Percentiles rank a stretch among this genome's conserved stretches.
Conservation (phyloP, 2,888 invertebrate species). For the Ctena decussata region DNA sequence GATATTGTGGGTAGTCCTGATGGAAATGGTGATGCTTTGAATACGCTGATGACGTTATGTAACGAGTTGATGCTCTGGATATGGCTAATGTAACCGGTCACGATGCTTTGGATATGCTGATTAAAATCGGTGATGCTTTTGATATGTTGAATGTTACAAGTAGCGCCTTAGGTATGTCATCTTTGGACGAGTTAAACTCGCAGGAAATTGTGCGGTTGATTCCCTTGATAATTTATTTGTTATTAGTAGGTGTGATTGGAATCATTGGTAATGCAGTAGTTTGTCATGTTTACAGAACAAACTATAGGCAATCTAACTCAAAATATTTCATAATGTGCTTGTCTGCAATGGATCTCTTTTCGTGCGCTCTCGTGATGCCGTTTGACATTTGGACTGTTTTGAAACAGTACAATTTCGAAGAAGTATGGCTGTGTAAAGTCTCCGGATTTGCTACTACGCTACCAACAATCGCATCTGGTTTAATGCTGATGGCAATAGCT, state of each 20-base stretch:
- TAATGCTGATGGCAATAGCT: slow-evolving; percentile 52
- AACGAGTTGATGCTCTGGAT: no score
- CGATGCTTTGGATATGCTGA: no score
- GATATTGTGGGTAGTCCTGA: no score
- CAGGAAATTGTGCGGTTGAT: slow-evolving; percentile 46
- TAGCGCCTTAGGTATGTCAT: no score
- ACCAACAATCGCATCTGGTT: slow-evolving; percentile 41
- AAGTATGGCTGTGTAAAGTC: slow-evolving; percentile 33
- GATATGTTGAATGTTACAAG: no score
- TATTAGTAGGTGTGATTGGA: slow-evolving; percentile 43
- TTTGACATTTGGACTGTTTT: slow-evolving; percentile 49
- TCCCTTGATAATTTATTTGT: slow-evolving; percentile 49
- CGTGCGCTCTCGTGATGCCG: slow-evolving; percentile 56
- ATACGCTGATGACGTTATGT: no score
- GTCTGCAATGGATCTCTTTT: slow-evolving; percentile 53
- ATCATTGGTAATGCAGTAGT: slow-evolving; percentile 54
- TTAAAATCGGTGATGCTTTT: no score
- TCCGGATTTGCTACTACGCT: slow-evolving; percentile 45
- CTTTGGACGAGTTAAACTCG: slow-evolving; percentile 30
- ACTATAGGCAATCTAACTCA: slow-evolving; percentile 56
- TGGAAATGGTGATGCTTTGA: no score
- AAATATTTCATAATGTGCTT: slow-evolving; percentile 51
- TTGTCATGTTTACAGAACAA: slow-evolving; percentile 48
- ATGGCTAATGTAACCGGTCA: no score
- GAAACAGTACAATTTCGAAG: slow-evolving; percentile 54